Evolutionary conservation across 2,113 vertebrate genomes (phyloP).

Genomic region (Blennius ocellaris): DNA sequence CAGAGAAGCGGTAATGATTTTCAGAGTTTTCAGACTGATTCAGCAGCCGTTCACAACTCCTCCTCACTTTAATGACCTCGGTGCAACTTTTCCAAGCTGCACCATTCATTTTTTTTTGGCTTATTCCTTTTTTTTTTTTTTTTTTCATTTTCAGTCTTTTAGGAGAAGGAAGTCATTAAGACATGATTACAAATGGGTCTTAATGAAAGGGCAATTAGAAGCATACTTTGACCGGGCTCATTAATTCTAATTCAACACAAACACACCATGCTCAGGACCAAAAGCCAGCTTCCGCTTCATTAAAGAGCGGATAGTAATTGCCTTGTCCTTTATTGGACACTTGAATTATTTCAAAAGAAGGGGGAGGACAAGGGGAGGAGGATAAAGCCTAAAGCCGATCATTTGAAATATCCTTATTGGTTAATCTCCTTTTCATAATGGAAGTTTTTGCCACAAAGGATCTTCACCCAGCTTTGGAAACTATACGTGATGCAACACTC

Average conservation of each 20-base stretch:
- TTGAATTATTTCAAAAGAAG: slow-evolving; percentile 80
- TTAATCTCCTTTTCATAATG: slow-evolving; percentile 69
- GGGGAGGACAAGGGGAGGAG: slow-evolving; percentile 61
- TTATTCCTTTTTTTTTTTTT: slow-evolving; percentile 13
- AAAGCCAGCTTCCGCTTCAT: slow-evolving; percentile 77
- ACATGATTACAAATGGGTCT: slow-evolving; percentile 81
- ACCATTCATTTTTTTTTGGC: slow-evolving; percentile 49
- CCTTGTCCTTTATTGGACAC: slow-evolving; percentile 81
- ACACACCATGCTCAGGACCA: slow-evolving; percentile 67
- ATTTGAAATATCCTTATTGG: slow-evolving; percentile 72
- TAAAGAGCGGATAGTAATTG: slow-evolving; percentile 81
- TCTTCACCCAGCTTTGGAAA: slow-evolving; percentile 36
- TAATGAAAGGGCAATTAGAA: slow-evolving; percentile 85
- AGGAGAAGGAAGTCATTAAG: slow-evolving; percentile 78
- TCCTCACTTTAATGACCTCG: slow-evolving; percentile 61
- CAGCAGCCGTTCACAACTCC: slow-evolving; percentile 28
- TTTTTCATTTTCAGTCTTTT: slow-evolving; percentile 56
- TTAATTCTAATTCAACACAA: slow-evolving; percentile 84
- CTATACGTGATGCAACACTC: slow-evolving; percentile 47
- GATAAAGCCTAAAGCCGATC: slow-evolving; percentile 79
- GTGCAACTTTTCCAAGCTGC: slow-evolving; percentile 54
- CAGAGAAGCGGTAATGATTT: not conserved
- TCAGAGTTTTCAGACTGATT: slow-evolving; percentile 1
- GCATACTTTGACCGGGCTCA: slow-evolving; percentile 84
- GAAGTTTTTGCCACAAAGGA: slow-evolving; percentile 69